Evolutionary conservation across 2,113 vertebrate genomes (phyloP), one percentile per base, ranked within the genome.

Genomic region (Syngnathoides biaculeatus): DNA sequence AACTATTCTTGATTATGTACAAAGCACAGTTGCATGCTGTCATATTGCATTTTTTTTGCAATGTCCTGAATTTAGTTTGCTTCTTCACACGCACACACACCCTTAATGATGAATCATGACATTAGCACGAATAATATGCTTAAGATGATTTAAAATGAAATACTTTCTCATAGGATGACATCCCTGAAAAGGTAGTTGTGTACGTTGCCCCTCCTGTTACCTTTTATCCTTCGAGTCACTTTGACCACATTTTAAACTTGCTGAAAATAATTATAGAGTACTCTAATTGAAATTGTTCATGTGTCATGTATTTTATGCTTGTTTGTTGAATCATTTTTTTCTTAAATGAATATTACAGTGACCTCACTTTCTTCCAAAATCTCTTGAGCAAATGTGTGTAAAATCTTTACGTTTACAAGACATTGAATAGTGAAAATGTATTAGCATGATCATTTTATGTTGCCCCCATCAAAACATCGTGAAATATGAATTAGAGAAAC

Each of bases 41-140:
- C n/a, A n/a, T n/a, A n/a, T n/a, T n/a, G n/a, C n/a, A n/a, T n/a
- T n/a, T n/a, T n/a, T n/a, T n/a, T n/a, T n/a, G n/a, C n/a, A n/a
- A n/a, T n/a, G n/a, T n/a, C n/a, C n/a, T n/a, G n/a, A n/a, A n/a
- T n/a, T n/a, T n/a, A n/a, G n/a, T n/a, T n/a, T n/a, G n/a, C n/a
- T n/a, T n/a, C n/a, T 20, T 63, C 12, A 2, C 64, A 72, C 57
- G 67, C 43, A 64, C 68, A 63, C 35, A 42, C 1, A 2, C 27
- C 12, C 26, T 30, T 2, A 4, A 15, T 15, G 55, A 57, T 35
- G 35, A 57, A 57, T 30, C 55, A 30, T 12, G 24, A 12, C 15
- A 56, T 27, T 6, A 55, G 22, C 8, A 27, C 53, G 12, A 50
- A 56, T 12, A 26, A 14, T 56, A 2, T 24, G 24, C 14, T 26